Evolutionary conservation across 2,797 vertebrate genomes (phyloP).

Genomic region (Phrynocephalus vlangalii): DNA sequence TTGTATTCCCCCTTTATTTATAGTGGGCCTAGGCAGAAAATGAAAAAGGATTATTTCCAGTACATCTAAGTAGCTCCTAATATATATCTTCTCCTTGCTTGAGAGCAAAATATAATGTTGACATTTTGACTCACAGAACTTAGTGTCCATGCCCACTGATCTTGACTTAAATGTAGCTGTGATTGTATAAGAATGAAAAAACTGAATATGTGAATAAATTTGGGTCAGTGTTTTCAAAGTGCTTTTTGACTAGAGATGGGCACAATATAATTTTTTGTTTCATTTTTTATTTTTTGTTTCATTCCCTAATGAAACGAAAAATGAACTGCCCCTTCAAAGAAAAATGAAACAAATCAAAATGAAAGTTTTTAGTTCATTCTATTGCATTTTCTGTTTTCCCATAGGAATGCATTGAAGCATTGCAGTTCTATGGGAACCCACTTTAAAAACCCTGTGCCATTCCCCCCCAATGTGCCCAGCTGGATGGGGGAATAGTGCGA

Average conservation of each 20-base stretch:
- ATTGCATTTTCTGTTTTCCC: no score
- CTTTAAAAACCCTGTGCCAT: no score
- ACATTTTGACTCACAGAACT: neutral
- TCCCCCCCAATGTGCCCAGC: no score
- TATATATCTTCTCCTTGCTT: neutral
- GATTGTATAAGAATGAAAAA: neutral
- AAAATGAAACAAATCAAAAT: no score
- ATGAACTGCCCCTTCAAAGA: no score
- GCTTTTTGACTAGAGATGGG: neutral
- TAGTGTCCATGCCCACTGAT: neutral
- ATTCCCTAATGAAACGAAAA: no score
- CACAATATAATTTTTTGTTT: no score
- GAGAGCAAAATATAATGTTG: slow-evolving; percentile 13
- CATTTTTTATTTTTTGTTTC: no score
- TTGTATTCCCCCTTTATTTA: neutral
- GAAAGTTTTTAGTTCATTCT: no score
- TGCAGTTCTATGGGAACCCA: no score
- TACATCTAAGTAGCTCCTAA: neutral
- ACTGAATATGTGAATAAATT: neutral
- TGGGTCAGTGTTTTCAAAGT: neutral
- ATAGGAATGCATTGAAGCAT: no score
- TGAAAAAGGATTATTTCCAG: neutral
- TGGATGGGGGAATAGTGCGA: no score
- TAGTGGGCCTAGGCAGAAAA: neutral
- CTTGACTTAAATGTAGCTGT: neutral